Evolutionary conservation across 2,797 vertebrate genomes (phyloP).

Genomic region (Coreius guichenoti): DNA sequence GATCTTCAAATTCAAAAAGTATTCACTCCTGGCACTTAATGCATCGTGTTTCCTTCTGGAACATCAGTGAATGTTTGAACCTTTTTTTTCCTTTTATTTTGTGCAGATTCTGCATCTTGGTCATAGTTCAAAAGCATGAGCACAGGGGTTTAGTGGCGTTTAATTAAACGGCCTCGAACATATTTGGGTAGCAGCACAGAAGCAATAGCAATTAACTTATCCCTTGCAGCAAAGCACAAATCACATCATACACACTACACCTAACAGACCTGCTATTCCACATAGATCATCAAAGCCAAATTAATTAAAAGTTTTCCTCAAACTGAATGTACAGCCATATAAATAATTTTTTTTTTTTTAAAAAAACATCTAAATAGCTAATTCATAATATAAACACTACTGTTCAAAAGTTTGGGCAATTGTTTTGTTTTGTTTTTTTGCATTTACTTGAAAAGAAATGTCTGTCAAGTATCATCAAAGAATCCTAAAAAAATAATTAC

Average conservation of each 20-base stretch:
- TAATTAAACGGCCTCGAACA: slow-evolving; percentile 31
- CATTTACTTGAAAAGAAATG: too few species aligned
- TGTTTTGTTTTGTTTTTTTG: too few species aligned
- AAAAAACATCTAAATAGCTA: not conserved
- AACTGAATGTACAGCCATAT: not conserved
- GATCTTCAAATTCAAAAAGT: too few species aligned
- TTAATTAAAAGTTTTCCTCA: slow-evolving; percentile 25
- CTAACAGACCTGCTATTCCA: slow-evolving; percentile 20
- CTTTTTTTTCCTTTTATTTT: too few species aligned
- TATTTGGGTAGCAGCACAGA: slow-evolving; percentile 19
- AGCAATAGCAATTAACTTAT: slow-evolving; percentile 37
- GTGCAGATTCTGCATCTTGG: not conserved
- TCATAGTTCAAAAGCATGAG: slow-evolving; percentile 49
- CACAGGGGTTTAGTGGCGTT: slow-evolving; percentile 9
- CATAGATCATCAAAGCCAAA: slow-evolving; percentile 20
- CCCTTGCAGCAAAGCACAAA: slow-evolving; percentile 36
- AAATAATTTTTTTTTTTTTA: too few species aligned
- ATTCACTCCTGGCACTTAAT: too few species aligned
- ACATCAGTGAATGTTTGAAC: too few species aligned
- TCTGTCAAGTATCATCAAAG: too few species aligned
- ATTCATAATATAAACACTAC: not conserved
- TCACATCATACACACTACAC: slow-evolving; percentile 6
- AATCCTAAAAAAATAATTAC: not conserved
- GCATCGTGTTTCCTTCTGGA: too few species aligned
- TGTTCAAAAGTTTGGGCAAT: not conserved